Conservation (phyloP, 2,113 vertebrate genomes). For the Ictidomys tridecemlineatus region DNA sequence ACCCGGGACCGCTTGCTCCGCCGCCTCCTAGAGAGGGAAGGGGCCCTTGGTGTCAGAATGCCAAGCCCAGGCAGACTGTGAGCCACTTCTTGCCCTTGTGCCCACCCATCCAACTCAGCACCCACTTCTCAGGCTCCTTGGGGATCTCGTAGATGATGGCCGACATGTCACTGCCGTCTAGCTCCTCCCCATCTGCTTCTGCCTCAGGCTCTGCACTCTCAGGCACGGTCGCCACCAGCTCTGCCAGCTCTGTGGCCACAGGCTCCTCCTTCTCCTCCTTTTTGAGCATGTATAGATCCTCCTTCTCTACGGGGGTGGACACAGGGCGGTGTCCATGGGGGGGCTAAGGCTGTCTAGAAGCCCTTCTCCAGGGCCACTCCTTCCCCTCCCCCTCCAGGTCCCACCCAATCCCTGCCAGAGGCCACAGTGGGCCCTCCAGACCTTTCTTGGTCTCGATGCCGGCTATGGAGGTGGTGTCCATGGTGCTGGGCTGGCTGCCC, state of each 20-base stretch:
- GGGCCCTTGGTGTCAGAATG: background rate
- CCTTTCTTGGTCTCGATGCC: constrained; percentile 83
- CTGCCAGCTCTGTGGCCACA: constrained; percentile 45
- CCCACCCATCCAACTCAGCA: background rate
- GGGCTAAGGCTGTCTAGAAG: background rate
- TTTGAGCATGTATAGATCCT: constrained; percentile 80
- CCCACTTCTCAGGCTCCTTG: constrained; percentile 86
- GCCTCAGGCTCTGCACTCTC: constrained; percentile 52
- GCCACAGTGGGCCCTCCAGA: background rate
- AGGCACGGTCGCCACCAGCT: background rate
- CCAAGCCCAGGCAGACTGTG: background rate
- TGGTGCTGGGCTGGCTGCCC: constrained; percentile 52
- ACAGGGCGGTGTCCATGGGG: constrained; percentile 25
- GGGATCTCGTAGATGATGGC: constrained; percentile 87
- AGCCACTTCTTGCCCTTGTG: background rate
- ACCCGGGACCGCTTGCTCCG: constrained; percentile 90
- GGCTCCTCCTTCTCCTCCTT: constrained; percentile 81
- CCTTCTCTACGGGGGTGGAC: constrained; percentile 80
- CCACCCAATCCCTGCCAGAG: background rate
- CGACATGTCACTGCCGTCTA: constrained; percentile 75
- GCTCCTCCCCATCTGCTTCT: constrained; percentile 57
- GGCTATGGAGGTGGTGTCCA: constrained; percentile 47
- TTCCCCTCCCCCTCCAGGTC: background rate
- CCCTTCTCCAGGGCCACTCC: background rate
- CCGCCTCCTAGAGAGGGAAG: constrained; percentile 86